Evolutionary conservation across 2,797 vertebrate genomes (phyloP).

Genomic region (Anomalospiza imberbis): DNA sequence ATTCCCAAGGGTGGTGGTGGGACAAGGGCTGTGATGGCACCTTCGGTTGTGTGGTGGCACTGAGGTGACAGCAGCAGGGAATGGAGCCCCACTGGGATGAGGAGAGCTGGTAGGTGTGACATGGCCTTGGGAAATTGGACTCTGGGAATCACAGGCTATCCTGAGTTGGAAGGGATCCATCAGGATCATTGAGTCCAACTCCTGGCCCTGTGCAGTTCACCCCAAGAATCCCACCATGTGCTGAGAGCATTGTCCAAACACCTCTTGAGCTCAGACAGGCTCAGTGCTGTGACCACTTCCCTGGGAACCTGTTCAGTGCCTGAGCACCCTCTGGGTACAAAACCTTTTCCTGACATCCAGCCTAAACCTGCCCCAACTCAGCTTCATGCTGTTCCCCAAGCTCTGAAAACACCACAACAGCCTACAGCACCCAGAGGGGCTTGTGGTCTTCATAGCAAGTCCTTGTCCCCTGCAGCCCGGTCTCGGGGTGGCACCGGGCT

Average conservation of each 20-base stretch:
- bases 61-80: background rate
- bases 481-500: background rate
- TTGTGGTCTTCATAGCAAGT: background rate
- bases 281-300: background rate
- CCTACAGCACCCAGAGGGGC: background rate
- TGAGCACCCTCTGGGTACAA: background rate
- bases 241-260: background rate
- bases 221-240: background rate
- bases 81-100: fast-evolving
- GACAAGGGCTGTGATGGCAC: background rate
- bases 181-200: background rate
- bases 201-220: background rate
- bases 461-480: background rate
- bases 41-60: background rate
- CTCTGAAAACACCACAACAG: background rate
- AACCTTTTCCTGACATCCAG: background rate
- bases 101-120: background rate
- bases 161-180: background rate
- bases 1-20: fast-evolving
- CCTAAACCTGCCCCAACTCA: background rate
- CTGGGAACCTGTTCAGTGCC: background rate
- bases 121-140: background rate
- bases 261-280: background rate
- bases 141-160: background rate
- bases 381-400: background rate